Evolutionary conservation across 1,140 invertebrate species (phyloP), one percentile per base, ranked within the genome.

Genomic region (Sarcophaga bullata): DNA sequence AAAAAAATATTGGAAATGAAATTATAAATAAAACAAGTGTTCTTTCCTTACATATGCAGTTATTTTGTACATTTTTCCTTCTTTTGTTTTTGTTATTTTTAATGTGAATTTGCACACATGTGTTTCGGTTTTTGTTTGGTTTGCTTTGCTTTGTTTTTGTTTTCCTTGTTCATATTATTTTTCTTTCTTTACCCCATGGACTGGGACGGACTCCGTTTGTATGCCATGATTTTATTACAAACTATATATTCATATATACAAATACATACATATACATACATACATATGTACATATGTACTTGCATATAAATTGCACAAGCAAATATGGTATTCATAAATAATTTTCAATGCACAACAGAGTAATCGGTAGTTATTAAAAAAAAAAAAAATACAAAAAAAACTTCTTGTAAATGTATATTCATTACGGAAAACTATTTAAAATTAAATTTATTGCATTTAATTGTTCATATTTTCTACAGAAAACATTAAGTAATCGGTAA

Each of bases 301-400:
- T 62, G 58, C 58, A 62, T 62, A 62, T 81, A 80, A 84, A 73
- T 84, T 84, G 83, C 80, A n/a, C 54, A 11, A 58, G n/a, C n/a
- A n/a, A 58, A n/a, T 58, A 58, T 58, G n/a, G 11, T 58, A 11
- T 13, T 58, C 54, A 13, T 58, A 58, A 11, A 13, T 58, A 37
- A 37, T 37, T 37, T 37, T 37, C 25, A 37, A 37, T 37, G 25
- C 25, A 37, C 25, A 37, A 37, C 25, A 37, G 25, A 37, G 25
- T 37, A 37, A 37, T 37, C 25, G 25, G 25, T 37, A 37, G 4
- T 2, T 37, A 37, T 37, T 37, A 2, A 2, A 4, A 37, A 37
- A 37, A 37, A 37, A 37, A 37, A 1, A 37, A 37, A 37, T 4
- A 37, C 1, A 37, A 37, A 37, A 37, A 37, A 37, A 37, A 37